Base-by-base conservation (phyloP, 2,888 invertebrate genomes). In the Chrysolina americana region DNA sequence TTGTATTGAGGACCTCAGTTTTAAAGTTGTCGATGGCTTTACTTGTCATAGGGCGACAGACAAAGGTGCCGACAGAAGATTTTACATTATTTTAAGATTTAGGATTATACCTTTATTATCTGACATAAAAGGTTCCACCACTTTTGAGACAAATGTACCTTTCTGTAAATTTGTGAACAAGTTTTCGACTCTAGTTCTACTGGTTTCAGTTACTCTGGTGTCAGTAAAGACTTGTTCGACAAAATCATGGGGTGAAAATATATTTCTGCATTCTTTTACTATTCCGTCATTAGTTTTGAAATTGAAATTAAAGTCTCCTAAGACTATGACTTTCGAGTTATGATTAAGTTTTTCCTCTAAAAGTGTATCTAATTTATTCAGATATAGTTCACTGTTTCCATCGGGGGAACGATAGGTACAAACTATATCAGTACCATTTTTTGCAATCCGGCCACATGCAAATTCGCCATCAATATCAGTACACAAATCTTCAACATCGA, bases 361-460 rank as follows among this genome's bases (percentile, higher is more conserved):
- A 63, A 63, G 63, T 63, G 63, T 41, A 15, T 63, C 63, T 62
- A 63, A 63, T 41, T 62, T 62, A 62, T 62, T 63, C 41, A 63
- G n/a, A 41, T 63, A 63, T 41, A 63, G 28, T 63, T 63, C 63
- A 10, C 23, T 62, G n/a, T 28, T 62, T 15, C 21, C 62, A 21
- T 56, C 56, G 1, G 56, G 56, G 23, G 56, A 56, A 8, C 23
- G 62, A 10, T 28, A 21, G 36, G 62, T 62, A 21, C 23, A 36
- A 8, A 36, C 36, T 36, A 36, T 36, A 8, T 6, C 36, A 6
- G 36, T 36, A 3, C 36, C 36, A 36, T 36, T 36, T 36, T 36
- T 36, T 36, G 36, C 36, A n/a, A n/a, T n/a, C n/a, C n/a, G n/a
- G n/a, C n/a, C n/a, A n/a, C n/a, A n/a, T n/a, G n/a, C n/a, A n/a